Evolutionary conservation across 2,113 vertebrate genomes (phyloP), one percentile per base, ranked within the genome.

Genomic region (Corythaixoides concolor): DNA sequence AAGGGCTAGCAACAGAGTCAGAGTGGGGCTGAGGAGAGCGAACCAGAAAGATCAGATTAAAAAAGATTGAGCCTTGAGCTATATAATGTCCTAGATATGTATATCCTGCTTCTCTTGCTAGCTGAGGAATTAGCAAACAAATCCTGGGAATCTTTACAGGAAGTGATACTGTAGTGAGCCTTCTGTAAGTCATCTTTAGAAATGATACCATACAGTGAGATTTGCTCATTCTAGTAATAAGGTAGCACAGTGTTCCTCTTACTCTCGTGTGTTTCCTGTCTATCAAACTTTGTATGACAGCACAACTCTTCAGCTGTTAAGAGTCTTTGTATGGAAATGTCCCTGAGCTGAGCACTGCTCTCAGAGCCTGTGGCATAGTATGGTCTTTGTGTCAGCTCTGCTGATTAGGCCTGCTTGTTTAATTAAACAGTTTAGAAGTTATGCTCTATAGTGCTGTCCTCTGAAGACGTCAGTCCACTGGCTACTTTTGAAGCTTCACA

Each of bases 191-290:
- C 37, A 5, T 19, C n/a, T 83, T 90, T 53, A 56, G 67, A 43
- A 93, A 27, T 0, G 0, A 30, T 59, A 33, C 24, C 10, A 3
- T 26, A 1, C 6, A 23, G 30, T 86, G 83, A 67, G 30, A 52
- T 91, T 69, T 79, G 28, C 32, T 83, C 9, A 2, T 70, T 92
- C 17, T 74, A 1, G 47, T 92, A 15, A 23, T 35, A 32, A 89
- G 24, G 14, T 75, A 16, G 26, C 1, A 2, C 4, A 5, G 12
- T 26, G 9, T 83, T 15, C 37, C 37, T 78, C 32, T 76, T 43
- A 37, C 1, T 80, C 20, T 55, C 4, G 0, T 24, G 12, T 33
- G 11, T 81, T 80, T 73, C 47, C 35, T 11, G 74, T 68, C 52
- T 37, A 3, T 37, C 41, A 66, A 12, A n/a, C 26, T 75, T 89